These are phyloP conservation scores for Tetrax tetrax DNA, from an alignment of 2,113 vertebrate species.

Conservation along the genomic window DNA sequence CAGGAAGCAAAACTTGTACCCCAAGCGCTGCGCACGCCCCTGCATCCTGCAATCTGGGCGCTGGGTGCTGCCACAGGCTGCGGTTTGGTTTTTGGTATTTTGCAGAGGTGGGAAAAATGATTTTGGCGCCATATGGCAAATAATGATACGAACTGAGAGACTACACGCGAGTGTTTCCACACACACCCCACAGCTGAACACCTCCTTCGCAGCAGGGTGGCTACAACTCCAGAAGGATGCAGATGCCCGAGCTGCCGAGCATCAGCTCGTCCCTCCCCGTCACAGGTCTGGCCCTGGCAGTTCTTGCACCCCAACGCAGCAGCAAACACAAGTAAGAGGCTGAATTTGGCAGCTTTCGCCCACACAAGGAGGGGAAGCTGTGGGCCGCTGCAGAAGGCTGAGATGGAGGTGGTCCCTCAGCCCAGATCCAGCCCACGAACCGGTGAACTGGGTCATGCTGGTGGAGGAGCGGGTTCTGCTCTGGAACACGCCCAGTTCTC, in stretches of 20 bases:
- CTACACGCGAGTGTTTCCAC: background rate
- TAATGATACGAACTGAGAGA: background rate
- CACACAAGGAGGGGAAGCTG: background rate
- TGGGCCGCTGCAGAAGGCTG: background rate
- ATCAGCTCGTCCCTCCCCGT: background rate
- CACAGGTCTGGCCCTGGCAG: background rate
- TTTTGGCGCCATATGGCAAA: background rate
- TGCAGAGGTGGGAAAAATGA: background rate
- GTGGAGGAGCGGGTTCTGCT: background rate
- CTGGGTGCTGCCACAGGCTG: background rate
- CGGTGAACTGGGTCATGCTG: background rate
- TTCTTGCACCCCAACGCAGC: background rate
- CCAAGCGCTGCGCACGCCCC: accelerated
- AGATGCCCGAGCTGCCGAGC: background rate
- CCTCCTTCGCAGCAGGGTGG: background rate
- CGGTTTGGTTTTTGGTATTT: background rate
- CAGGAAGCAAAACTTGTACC: background rate
- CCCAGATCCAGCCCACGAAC: background rate
- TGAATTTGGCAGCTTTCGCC: background rate
- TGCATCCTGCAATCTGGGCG: background rate
- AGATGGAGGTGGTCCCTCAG: background rate
- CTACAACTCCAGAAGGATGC: background rate
- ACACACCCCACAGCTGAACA: background rate
- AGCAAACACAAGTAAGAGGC: background rate
- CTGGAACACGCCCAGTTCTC: accelerated